phyloP scores from a whole-genome alignment of 1,140 invertebrate species.

The Druon quercuslanigerum region DNA sequence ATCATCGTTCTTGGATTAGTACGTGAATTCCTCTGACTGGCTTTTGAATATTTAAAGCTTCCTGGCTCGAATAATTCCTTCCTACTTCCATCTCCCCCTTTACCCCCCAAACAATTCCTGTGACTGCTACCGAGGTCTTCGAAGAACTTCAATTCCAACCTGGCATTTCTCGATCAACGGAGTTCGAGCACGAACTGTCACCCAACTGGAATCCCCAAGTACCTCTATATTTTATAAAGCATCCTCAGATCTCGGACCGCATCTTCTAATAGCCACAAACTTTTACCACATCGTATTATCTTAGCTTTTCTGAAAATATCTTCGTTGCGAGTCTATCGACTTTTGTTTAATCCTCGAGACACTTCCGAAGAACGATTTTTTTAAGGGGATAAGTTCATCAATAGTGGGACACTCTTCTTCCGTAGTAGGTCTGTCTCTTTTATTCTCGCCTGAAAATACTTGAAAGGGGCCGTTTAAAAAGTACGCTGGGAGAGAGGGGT shows the following conservation, averaged over 20 bases:
- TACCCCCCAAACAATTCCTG: background rate
- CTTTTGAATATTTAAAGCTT: conserved; percentile 46
- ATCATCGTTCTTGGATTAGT: conserved; percentile 9
- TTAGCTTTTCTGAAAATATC: background rate
- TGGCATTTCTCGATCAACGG: conserved; percentile 9
- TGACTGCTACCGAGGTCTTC: background rate
- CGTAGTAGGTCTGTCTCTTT: no score
- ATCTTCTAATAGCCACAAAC: conserved; percentile 4
- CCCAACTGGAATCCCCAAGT: conserved; percentile 17
- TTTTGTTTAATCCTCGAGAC: no score
- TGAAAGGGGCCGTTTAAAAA: no score
- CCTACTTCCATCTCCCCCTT: conserved; percentile 23
- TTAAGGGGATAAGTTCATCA: no score
- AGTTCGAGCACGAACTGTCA: conserved; percentile 13
- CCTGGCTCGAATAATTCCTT: conserved; percentile 41
- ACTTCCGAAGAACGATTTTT: no score
- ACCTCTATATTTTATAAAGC: background rate
- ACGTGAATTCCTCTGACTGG: background rate
- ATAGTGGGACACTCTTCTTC: no score
- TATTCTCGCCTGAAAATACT: no score
- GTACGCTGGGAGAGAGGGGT: no score
- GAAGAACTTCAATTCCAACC: background rate
- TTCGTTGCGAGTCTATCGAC: background rate
- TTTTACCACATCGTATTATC: background rate
- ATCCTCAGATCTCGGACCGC: conserved; percentile 14